These are phyloP conservation scores for Karalla daura DNA, from an alignment of 2,797 vertebrate genomes.

Conservation along the genomic window DNA sequence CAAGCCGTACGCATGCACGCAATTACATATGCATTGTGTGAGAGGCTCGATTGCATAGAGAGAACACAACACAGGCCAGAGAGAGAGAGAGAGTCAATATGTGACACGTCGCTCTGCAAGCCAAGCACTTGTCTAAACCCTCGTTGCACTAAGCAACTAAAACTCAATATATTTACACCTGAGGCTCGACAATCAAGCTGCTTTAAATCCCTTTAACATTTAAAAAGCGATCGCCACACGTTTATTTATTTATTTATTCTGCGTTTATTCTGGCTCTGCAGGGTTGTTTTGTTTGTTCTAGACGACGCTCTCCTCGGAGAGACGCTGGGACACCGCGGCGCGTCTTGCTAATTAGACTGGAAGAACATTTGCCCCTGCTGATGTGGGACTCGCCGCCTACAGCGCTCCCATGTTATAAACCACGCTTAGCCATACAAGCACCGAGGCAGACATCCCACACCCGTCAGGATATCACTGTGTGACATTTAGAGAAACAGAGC, in stretches of 20 bases:
- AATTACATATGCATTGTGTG: slow-evolving; percentile 15
- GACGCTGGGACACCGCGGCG: slow-evolving; percentile 31
- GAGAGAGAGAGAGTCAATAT: slow-evolving; percentile 11
- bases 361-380: slow-evolving; percentile 53
- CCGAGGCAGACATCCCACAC: slow-evolving; percentile 15
- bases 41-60: neutral
- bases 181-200: slow-evolving; percentile 50
- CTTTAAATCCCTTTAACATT: slow-evolving; percentile 69
- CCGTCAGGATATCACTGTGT: slow-evolving; percentile 42
- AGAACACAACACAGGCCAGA: neutral
- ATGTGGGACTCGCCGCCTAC: slow-evolving; percentile 46
- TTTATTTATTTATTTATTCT: slow-evolving; percentile 62
- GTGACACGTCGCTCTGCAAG: slow-evolving; percentile 49
- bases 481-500: slow-evolving; percentile 56
- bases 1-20: neutral
- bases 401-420: slow-evolving; percentile 36
- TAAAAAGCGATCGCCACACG: slow-evolving; percentile 60
- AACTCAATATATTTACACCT: slow-evolving; percentile 61
- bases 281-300: slow-evolving; percentile 48
- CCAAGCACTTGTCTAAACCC: slow-evolving; percentile 37
- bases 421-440: slow-evolving; percentile 25
- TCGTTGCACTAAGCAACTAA: slow-evolving; percentile 44
- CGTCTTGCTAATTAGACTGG: slow-evolving; percentile 64
- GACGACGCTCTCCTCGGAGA: slow-evolving; percentile 45
- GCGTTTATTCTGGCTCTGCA: slow-evolving; percentile 35